Base-by-base conservation (phyloP, 1,140 invertebrate species). In the Ceratina australensis region DNA sequence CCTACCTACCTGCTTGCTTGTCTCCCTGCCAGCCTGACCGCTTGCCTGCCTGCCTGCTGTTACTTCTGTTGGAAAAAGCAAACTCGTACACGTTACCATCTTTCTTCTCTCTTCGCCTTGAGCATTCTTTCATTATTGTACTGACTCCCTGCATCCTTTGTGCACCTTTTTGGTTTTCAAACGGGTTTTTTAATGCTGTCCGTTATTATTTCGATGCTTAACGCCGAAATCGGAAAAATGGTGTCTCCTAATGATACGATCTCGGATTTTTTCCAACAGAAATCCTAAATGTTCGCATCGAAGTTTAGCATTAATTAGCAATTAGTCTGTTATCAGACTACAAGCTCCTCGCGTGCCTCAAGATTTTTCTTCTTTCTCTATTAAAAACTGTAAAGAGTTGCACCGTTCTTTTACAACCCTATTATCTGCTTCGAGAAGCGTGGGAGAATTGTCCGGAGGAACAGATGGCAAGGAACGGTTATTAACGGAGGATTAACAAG, bases 1-100 rank as follows among this genome's bases (percentile, higher is more conserved):
- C 61, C 49, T 74, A n/a, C 61, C 28, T 74, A 16, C 22, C 13
- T 22, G 20, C 10, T 1, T 24, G 13, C 28, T 49, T 42, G 3
- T 22, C 42, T 60, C 4, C 42, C 42, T 42, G n/a, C 33, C 26
- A 20, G 18, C 22, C 15, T 57, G 33, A 26, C 10, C 5, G 61
- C 42, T 15, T 54, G 20, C 59, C 59, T 33, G 71, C 63, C 18
- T 75, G 73, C 73, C 73, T 77, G 74, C 74, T 77, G 74, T 77
- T 63, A 28, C 74, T 54, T 15, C 33, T 74, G 15, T 7, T 50
- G 56, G 66, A 47, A 71, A 76, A 77, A 56, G 28, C 66, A 57
- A 74, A 50, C 7, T 52, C 22, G 50, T 26, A 28, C 50, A 54
- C 72, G 61, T 66, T 71, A 24, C 47, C 49, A 18, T 54, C 18